Base-by-base conservation (phyloP, 2,888 invertebrate genomes). In the Pachydiplax longipennis region DNA sequence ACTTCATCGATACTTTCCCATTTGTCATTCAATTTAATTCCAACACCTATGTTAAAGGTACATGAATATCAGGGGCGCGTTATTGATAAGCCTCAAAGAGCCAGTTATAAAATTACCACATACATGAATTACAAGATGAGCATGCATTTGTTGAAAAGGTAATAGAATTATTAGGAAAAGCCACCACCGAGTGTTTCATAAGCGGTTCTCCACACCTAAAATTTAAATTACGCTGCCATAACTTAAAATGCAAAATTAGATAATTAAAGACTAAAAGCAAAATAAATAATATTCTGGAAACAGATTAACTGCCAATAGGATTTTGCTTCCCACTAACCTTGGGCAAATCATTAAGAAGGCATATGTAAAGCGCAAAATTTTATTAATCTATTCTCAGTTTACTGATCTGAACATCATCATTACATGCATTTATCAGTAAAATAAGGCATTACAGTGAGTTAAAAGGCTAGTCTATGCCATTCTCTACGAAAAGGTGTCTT, bases 1-100 rank as follows among this genome's bases (percentile, higher is more conserved):
- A 92, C 92, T 91, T 93, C 92, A 0, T 95, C 94, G 92, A 93
- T 94, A 91, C 94, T 94, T 93, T 93, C 93, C 92, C 40, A 44
- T 48, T 73, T 91, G 82, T 90, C 80, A 6, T 53, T 65, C 18
- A 61, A 31, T 80, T 44, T 81, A 25, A 91, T 80, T 53, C 81
- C 80, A n/a, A 91, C 61, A 90, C 90, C 90, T 91, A 90, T 48
- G 22, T 87, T 13, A 37, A 40, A 87, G 53, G 22, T 87, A 61
- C 0, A 83, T 12, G 18, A 40, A 18, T 40, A 40, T 18, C 40
- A 40, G 22, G 31, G 31, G 6, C 81, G 22, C 31, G 13, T 73
- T 40, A 40, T 31, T 80, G 31, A 0, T n/a, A 31, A 2, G 81
- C 35, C 13, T 81, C n/a, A 22, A 44, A 15, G 0, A 40, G 12